A percentile compares a stretch with the other conserved stretches of the same genome.
Evolutionary conservation across 2,888 invertebrate genomes (phyloP).

Genomic region (Tachina fera): DNA sequence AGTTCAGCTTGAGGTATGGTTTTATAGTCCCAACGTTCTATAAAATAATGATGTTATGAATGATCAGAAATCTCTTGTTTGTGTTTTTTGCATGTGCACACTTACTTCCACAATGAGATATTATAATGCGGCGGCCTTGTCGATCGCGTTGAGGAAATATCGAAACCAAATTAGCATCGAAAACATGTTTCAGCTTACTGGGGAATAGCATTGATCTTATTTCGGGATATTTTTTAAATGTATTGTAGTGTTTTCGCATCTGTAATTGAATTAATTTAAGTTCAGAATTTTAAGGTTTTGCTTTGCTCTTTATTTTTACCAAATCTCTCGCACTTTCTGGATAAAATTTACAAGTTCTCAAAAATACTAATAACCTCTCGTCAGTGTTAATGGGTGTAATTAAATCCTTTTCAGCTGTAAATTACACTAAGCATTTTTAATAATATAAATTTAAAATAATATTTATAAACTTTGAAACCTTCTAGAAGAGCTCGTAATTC

Average conservation of each 20-base stretch:
- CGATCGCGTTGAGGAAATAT: slow-evolving; percentile 49
- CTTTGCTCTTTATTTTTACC: slow-evolving; percentile 89
- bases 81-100: background rate
- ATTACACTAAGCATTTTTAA: background rate
- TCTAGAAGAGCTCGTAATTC: slow-evolving; percentile 41
- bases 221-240: slow-evolving; percentile 32
- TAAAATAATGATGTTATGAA: background rate
- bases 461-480: slow-evolving; percentile 19
- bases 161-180: slow-evolving; percentile 19
- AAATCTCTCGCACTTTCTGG: slow-evolving; percentile 61
- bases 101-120: slow-evolving; percentile 36
- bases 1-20: slow-evolving; percentile 11
- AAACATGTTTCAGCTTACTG: slow-evolving; percentile 30
- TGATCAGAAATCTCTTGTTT: background rate
- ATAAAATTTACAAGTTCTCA: slow-evolving; percentile 64
- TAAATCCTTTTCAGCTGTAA: slow-evolving; percentile 52
- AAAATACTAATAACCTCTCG: slow-evolving; percentile 49
- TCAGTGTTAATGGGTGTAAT: slow-evolving; percentile 23
- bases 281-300: background rate
- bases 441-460: background rate
- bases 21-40: slow-evolving; percentile 39
- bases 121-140: slow-evolving; percentile 38
- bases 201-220: background rate
- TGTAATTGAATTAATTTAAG: background rate
- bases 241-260: slow-evolving; percentile 29